Conservation (phyloP, 2,113 vertebrate genomes). For the Oncorhynchus kisutch region DNA sequence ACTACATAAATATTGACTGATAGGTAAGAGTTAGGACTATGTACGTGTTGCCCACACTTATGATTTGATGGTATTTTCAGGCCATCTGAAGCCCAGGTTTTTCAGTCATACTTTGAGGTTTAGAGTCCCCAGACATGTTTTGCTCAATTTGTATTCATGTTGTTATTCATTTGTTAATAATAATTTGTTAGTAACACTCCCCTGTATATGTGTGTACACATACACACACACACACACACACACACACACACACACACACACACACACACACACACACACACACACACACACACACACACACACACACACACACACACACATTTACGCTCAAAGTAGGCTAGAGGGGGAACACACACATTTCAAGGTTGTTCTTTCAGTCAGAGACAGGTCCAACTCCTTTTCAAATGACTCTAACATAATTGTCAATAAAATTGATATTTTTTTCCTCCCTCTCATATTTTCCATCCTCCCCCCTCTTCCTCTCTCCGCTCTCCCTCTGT, state of each 20-base stretch:
- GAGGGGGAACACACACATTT: slow-evolving; percentile 53
- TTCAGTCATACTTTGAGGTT: too few relatives aligned
- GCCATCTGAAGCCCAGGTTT: not conserved
- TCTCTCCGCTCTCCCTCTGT: slow-evolving; percentile 50
- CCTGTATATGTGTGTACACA: not conserved
- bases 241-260: slow-evolving; percentile 19
- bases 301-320: slow-evolving; percentile 16
- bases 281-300: slow-evolving; percentile 7
- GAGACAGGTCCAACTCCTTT: slow-evolving; percentile 40
- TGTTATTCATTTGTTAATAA: too few relatives aligned
- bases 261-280: too few relatives aligned
- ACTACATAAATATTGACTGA: not conserved
- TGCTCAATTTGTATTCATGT: too few relatives aligned
- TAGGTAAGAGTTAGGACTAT: not conserved
- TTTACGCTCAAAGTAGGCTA: slow-evolving; percentile 18
- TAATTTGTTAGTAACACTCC: too few relatives aligned
- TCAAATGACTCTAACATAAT: slow-evolving; percentile 60
- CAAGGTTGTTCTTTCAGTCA: slow-evolving; percentile 59
- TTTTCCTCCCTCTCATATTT: slow-evolving; percentile 17
- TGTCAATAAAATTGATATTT: slow-evolving; percentile 61
- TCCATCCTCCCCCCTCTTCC: slow-evolving; percentile 26
- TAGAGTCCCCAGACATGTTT: too few relatives aligned
- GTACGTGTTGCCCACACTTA: not conserved
- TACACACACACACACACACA: slow-evolving; percentile 13
- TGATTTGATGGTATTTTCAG: not conserved